These are phyloP conservation scores for Macquaria ambigua DNA, from an alignment of 2,113 vertebrate species.

Conservation along the genomic window DNA sequence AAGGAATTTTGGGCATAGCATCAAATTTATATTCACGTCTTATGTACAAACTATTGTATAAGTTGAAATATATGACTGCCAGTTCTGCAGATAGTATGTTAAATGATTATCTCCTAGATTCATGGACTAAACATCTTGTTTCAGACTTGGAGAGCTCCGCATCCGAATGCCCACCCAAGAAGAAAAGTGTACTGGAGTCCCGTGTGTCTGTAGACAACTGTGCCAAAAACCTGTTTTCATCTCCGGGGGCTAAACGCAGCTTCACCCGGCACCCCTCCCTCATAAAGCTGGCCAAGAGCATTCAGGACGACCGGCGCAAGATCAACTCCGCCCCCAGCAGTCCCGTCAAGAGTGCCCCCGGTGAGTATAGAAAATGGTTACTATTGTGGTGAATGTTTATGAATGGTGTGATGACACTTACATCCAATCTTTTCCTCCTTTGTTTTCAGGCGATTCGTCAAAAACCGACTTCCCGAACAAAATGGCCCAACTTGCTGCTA, in stretches of 20 bases:
- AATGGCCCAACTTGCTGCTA: conserved; percentile 90
- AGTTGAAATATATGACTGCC: not conserved
- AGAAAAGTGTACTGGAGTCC: conserved; percentile 70
- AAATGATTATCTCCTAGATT: not conserved
- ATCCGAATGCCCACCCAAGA: conserved; percentile 16
- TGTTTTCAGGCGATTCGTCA: conserved; percentile 67
- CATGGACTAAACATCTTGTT: not conserved
- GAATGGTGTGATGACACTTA: not conserved
- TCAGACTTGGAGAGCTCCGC: conserved; percentile 64
- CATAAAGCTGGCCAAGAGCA: conserved; percentile 91
- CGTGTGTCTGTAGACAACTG: conserved; percentile 88
- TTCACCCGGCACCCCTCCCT: conserved; percentile 96
- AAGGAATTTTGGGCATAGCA: too few relatives aligned
- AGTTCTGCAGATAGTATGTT: not conserved
- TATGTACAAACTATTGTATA: not conserved
- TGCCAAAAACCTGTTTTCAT: conserved; percentile 94
- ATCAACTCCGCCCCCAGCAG: conserved; percentile 95
- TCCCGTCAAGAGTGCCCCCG: conserved; percentile 84
- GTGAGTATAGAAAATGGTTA: conserved; percentile 71
- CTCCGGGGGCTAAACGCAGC: conserved; percentile 84
- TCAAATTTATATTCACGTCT: not conserved
- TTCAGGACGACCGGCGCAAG: conserved; percentile 92
- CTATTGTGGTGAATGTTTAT: not conserved
- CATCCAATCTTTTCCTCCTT: not conserved
- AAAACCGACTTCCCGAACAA: conserved; percentile 81